A percentile compares a stretch with the other conserved stretches of the same genome.
Conservation (phyloP, 2,113 vertebrate genomes). For the Alosa alosa region DNA sequence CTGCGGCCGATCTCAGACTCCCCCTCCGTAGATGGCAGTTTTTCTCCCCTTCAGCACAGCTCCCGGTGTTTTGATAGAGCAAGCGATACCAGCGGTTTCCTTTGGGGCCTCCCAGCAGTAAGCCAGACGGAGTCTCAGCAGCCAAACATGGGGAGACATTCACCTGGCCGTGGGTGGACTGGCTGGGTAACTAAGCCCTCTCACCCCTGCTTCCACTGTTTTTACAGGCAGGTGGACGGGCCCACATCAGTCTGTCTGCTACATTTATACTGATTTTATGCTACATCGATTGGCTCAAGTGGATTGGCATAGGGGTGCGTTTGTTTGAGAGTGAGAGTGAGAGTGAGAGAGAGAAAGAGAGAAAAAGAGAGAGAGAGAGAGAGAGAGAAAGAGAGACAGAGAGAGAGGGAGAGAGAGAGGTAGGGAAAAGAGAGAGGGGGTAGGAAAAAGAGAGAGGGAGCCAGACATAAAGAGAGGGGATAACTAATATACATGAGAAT, state of each 20-base stretch:
- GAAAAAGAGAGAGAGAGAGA: not conserved
- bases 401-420: not conserved
- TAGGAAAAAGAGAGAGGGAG: not conserved
- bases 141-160: not conserved
- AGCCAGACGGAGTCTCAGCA: not conserved
- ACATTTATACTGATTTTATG: not conserved
- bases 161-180: not conserved
- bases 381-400: not conserved
- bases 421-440: not conserved
- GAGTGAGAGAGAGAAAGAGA: not conserved
- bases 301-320: not conserved
- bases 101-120: not conserved
- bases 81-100: conserved; percentile 7
- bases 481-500: not conserved
- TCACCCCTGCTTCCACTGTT: not conserved
- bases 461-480: not conserved
- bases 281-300: not conserved
- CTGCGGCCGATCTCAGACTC: conserved; percentile 10
- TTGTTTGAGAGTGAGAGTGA: not conserved
- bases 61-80: not conserved
- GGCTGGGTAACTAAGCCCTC: not conserved
- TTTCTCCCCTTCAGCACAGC: not conserved
- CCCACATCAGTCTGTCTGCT: not conserved
- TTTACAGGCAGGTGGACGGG: not conserved
- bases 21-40: not conserved